phyloP scores from a whole-genome alignment of 2,113 vertebrate species.

The Haplochromis vanheusdeni region DNA sequence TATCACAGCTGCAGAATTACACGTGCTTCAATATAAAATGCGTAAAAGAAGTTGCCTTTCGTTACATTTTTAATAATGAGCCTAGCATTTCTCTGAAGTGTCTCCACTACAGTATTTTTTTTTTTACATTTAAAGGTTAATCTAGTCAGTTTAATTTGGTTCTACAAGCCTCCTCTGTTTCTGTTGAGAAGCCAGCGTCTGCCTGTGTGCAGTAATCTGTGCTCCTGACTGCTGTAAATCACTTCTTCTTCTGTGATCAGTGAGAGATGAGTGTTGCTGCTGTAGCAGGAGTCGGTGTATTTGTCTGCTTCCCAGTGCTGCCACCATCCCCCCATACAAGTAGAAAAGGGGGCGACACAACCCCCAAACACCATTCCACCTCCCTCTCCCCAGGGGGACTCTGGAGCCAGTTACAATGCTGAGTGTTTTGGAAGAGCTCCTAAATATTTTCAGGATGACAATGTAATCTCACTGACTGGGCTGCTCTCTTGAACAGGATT shows the following conservation, averaged over 20 bases:
- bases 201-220: conserved; percentile 22
- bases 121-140: background rate
- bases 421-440: conserved; percentile 71
- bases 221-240: conserved; percentile 31
- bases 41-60: background rate
- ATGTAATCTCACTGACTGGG: conserved; percentile 66
- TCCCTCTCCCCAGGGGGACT: conserved; percentile 56
- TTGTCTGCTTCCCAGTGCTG: conserved; percentile 41
- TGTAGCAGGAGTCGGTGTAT: conserved; percentile 45
- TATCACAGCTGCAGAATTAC: background rate
- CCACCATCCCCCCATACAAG: background rate
- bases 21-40: background rate
- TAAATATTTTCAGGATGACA: conserved; percentile 74
- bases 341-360: background rate
- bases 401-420: conserved; percentile 66
- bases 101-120: background rate
- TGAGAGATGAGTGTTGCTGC: conserved; percentile 32
- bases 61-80: background rate
- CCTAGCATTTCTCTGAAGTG: background rate
- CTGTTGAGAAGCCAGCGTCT: background rate
- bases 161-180: background rate
- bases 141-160: conserved; percentile 24
- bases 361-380: conserved; percentile 13
- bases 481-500: conserved; percentile 49
- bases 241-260: conserved; percentile 10